phyloP scores from a whole-genome alignment of 2,888 invertebrate species.

The Spisula solida region DNA sequence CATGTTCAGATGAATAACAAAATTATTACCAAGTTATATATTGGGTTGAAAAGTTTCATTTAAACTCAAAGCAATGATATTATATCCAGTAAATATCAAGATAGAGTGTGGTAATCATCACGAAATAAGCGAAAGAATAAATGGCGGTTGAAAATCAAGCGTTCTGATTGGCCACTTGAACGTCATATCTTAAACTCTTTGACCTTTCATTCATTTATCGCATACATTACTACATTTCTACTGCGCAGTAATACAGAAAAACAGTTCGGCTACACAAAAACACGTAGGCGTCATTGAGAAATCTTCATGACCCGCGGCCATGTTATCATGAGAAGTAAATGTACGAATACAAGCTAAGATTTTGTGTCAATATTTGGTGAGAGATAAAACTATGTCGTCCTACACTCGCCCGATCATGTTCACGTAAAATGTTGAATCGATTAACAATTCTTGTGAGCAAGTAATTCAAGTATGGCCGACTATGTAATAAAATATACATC shows the following conservation, averaged over 20 bases:
- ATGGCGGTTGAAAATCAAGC: slow-evolving; percentile 40
- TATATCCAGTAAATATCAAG: not conserved
- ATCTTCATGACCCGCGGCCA: not conserved
- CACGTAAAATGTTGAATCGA: not conserved
- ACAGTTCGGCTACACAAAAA: slow-evolving; percentile 33
- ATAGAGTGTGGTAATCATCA: not conserved
- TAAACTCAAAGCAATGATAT: not conserved
- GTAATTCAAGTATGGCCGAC: not conserved
- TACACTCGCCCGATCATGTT: not conserved
- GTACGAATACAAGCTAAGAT: not conserved
- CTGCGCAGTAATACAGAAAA: slow-evolving; percentile 43
- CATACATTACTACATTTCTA: slow-evolving; percentile 46
- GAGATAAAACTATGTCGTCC: slow-evolving; percentile 11
- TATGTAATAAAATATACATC: not conserved
- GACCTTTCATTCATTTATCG: slow-evolving; percentile 56
- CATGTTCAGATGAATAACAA: not conserved
- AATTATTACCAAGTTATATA: not conserved
- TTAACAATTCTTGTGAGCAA: not conserved
- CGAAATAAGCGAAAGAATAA: not conserved
- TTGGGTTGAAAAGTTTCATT: not conserved
- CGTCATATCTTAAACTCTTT: slow-evolving; percentile 48
- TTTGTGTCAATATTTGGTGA: slow-evolving; percentile 10
- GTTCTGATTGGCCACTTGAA: slow-evolving; percentile 57
- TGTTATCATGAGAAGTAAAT: slow-evolving; percentile 8
- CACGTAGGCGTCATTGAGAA: slow-evolving; percentile 69